These are phyloP conservation scores for Pogonomyrmex californicus DNA, from an alignment of 1,140 invertebrate species.

Conservation along the genomic window DNA sequence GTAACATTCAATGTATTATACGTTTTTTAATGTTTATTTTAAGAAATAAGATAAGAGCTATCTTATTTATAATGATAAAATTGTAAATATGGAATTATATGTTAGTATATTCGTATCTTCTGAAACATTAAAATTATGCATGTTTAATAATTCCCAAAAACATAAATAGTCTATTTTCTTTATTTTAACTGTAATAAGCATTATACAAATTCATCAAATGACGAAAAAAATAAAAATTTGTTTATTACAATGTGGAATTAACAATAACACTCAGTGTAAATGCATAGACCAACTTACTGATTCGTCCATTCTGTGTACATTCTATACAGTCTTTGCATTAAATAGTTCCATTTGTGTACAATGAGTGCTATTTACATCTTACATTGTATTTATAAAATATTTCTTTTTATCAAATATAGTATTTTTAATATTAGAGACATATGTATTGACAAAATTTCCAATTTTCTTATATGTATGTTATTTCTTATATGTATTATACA, in stretches of 20 bases:
- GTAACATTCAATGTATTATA: slow-evolving; percentile 74
- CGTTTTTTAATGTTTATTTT: slow-evolving; percentile 60
- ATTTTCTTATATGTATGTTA: slow-evolving; percentile 12
- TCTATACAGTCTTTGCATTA: background rate
- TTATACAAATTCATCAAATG: slow-evolving; percentile 4
- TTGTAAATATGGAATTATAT: slow-evolving; percentile 32
- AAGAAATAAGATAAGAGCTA: slow-evolving; percentile 32
- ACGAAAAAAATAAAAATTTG: slow-evolving; percentile 41
- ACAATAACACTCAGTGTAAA: slow-evolving; percentile 2
- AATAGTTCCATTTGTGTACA: background rate
- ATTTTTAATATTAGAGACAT: slow-evolving; percentile 23
- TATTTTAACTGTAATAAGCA: background rate
- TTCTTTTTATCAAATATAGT: slow-evolving; percentile 34
- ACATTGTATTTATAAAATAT: slow-evolving; percentile 34
- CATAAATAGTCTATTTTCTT: slow-evolving; percentile 15
- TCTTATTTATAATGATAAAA: slow-evolving; percentile 37
- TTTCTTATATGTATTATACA: no score
- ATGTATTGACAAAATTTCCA: slow-evolving; percentile 19
- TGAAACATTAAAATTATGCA: slow-evolving; percentile 33
- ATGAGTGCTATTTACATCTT: slow-evolving; percentile 7
- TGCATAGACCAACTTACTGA: background rate
- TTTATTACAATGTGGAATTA: slow-evolving; percentile 32
- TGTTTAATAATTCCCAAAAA: slow-evolving; percentile 31
- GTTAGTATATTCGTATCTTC: slow-evolving; percentile 29
- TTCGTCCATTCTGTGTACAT: background rate